Evolutionary conservation across 64 coral and sea anemone genomes (phyloP), one percentile per base, ranked within the genome.

Genomic region (Catalaphyllia jardinei): DNA sequence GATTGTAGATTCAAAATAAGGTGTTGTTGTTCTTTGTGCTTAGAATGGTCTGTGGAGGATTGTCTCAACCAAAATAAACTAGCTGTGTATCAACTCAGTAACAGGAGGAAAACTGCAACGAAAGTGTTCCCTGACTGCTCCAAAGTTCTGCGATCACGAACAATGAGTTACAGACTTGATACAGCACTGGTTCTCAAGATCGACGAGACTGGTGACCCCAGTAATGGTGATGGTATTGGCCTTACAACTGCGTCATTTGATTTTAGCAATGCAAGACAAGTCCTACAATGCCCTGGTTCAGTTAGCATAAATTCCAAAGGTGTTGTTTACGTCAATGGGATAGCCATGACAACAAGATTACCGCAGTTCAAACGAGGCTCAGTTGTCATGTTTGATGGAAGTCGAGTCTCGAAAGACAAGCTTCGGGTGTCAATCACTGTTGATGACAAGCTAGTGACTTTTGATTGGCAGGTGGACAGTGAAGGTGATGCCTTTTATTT

Each of bases 101-200:
- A 99, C 86, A 79, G 90, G 55, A 69, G 91, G 19, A 86, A 92
- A 83, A 99, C 97, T 75, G 97, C 97, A 13, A 99, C 97, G 22
- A 99, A 99, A 82, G 91, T 99, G 25, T 99, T 99, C 22, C 97
- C 97, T 10, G 97, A 99, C 55, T 93, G 97, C 71, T 99, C 97
- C 39, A 99, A 95, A 81, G 90, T 99, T 29, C 83, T 99, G 35
- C 88, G 88, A 19, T 99, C 97, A 60, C 82, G 54, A 51, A 95
- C 97, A 17, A 99, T 99, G 97, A 99, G 97, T 74, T 99, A 99
- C 71, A 91, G 91, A 52, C 60, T 99, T 15, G 97, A 89, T 5
- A 95, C 94, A 18, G 79, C 94, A 24, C 85, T 99, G 11, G 79
- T 79, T 19, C 95, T 99, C 85, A 93, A 92, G 52, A 93, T 99